Conservation (phyloP, 2,113 vertebrate species). For the Albula goreensis region DNA sequence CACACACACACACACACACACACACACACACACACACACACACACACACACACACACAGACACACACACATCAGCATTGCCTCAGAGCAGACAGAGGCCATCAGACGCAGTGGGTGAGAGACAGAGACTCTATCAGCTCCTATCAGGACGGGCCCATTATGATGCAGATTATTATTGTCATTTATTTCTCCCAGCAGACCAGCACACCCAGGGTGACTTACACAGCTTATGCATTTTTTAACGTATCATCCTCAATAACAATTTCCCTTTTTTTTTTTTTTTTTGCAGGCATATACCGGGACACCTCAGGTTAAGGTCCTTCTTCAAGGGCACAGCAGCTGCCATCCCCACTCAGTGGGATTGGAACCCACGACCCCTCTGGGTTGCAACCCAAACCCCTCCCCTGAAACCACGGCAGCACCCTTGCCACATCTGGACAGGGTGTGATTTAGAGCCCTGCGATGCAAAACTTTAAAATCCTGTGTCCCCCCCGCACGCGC, state of each 20-base stretch:
- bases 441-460: not conserved
- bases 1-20: not conserved
- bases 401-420: not conserved
- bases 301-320: not conserved
- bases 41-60: not conserved
- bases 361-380: not conserved
- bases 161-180: not conserved
- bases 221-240: not conserved
- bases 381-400: not conserved
- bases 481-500: not conserved
- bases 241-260: not conserved
- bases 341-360: too few relatives aligned
- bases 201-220: not conserved
- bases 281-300: not conserved
- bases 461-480: not conserved
- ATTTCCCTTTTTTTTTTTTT: not conserved
- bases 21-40: not conserved
- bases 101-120: not conserved
- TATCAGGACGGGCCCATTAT: not conserved
- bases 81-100: not conserved
- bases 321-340: not conserved
- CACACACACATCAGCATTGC: not conserved
- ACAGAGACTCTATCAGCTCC: not conserved
- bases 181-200: not conserved
- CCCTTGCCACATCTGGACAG: not conserved